Evolutionary conservation across 2,888 invertebrate species (phyloP).

Genomic region (Volucella inanis): DNA sequence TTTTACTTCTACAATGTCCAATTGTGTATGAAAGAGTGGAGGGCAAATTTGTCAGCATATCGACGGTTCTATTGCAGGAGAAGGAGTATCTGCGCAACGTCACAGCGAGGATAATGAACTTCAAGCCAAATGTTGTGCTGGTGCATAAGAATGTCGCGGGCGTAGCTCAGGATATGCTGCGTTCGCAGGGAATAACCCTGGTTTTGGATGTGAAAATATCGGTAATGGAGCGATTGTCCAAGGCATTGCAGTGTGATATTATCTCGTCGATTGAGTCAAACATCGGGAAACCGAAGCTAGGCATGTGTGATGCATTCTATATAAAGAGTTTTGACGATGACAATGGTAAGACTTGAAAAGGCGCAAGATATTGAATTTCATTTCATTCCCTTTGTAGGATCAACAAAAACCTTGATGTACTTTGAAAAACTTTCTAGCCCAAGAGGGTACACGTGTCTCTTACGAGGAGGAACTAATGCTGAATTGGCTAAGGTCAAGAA

Average conservation of each 20-base stretch:
- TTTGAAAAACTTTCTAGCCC: conserved; percentile 94
- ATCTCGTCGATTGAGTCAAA: conserved; percentile 94
- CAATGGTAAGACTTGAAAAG: conserved; percentile 81
- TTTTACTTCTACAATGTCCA: conserved; percentile 93
- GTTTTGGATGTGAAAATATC: conserved; percentile 92
- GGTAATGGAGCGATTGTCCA: conserved; percentile 90
- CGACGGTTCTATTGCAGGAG: conserved; percentile 97
- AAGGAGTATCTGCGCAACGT: conserved; percentile 93
- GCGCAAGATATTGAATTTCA: neutral
- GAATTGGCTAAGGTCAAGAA: conserved; percentile 93
- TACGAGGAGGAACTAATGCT: conserved; percentile 91
- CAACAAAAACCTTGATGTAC: conserved; percentile 94
- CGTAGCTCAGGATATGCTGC: conserved; percentile 93
- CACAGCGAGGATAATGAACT: conserved; percentile 91
- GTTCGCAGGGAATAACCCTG: conserved; percentile 91
- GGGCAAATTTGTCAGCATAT: conserved; percentile 95
- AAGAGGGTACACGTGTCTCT: conserved; percentile 92
- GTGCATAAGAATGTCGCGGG: conserved; percentile 94
- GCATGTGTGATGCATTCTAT: conserved; percentile 92
- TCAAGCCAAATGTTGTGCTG: conserved; percentile 93
- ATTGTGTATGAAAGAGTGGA: conserved; percentile 97
- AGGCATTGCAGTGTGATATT: conserved; percentile 92
- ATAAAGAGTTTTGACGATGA: conserved; percentile 85
- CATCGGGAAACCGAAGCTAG: conserved; percentile 91
- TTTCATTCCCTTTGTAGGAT: conserved; percentile 82